Evolutionary conservation across 2,113 vertebrate genomes (phyloP).

Genomic region (Smithornis capensis): DNA sequence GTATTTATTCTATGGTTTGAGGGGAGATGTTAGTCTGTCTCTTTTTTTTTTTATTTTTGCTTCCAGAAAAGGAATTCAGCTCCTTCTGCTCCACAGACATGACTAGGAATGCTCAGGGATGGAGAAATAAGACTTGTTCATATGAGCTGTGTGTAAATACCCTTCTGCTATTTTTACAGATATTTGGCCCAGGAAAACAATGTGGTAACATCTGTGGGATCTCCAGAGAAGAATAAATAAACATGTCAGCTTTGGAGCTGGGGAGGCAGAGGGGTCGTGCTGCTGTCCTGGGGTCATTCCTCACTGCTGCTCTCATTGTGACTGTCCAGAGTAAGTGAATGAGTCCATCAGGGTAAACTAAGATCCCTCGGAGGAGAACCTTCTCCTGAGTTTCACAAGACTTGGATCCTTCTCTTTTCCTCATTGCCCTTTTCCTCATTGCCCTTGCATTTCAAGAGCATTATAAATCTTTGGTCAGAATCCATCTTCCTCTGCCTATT

Average conservation of each 20-base stretch:
- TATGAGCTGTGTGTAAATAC: fast-evolving
- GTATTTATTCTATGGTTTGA: background rate
- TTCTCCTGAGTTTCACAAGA: background rate
- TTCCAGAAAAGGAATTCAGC: background rate
- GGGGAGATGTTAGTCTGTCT: background rate
- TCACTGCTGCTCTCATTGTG: background rate
- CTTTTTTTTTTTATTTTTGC: background rate
- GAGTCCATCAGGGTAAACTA: fast-evolving
- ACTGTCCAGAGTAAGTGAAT: background rate
- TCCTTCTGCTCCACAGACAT: background rate
- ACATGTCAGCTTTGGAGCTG: background rate
- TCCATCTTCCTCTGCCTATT: background rate
- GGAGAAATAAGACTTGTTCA: background rate
- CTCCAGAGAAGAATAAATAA: background rate
- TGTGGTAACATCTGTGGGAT: background rate
- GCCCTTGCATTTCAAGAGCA: background rate
- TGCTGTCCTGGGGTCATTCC: background rate
- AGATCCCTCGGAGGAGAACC: background rate
- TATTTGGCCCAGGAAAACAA: background rate
- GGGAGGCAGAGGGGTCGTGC: background rate
- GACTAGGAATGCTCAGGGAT: background rate
- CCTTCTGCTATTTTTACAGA: background rate
- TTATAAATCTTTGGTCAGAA: background rate
- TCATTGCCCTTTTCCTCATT: fast-evolving
- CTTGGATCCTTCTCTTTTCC: background rate